Evolutionary conservation across 2,888 invertebrate species (phyloP), one percentile per base, ranked within the genome.

Genomic region (Cinara cedri): DNA sequence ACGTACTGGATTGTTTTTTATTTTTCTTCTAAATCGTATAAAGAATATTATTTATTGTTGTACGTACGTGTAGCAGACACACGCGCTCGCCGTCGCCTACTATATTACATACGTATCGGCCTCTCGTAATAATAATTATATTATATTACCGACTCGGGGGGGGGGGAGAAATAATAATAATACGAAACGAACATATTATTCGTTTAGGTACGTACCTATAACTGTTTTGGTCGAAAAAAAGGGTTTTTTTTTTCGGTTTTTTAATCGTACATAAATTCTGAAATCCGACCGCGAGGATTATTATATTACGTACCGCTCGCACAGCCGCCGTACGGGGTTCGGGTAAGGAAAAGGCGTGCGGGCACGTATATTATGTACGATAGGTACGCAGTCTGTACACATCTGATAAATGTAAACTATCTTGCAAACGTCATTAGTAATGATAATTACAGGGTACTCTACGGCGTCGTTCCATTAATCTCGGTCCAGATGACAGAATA

Each of bases 321-420:
- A n/a, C n/a, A n/a, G n/a, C n/a, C n/a, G n/a, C n/a, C 44, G 13
- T 46, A n/a, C 44, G 62, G 60, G 72, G 51, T 16, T 51, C 34
- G 72, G 26, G 26, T 46, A 57, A 19, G 26, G 57, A 57, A 68
- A 66, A 66, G 68, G 76, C 76, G 76, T 68, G 54, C n/a, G n/a
- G n/a, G n/a, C n/a, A n/a, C n/a, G n/a, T n/a, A n/a, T n/a, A n/a
- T n/a, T n/a, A n/a, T n/a, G n/a, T n/a, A n/a, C n/a, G n/a, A n/a
- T n/a, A n/a, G n/a, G 51, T 26, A 19, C 4, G 14, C 65, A 10
- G 26, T 19, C 24, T 51, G 42, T 49, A 16, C 65, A 9, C 68
- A 51, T 78, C 78, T 78, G 78, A 78, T 78, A 78, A 68, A 78
- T 78, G 78, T 78, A 78, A 78, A 78, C 70, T 62, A 78, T 78